Evolutionary conservation across 2,113 vertebrate genomes (phyloP).

Genomic region (Tricholaema leucomelas): DNA sequence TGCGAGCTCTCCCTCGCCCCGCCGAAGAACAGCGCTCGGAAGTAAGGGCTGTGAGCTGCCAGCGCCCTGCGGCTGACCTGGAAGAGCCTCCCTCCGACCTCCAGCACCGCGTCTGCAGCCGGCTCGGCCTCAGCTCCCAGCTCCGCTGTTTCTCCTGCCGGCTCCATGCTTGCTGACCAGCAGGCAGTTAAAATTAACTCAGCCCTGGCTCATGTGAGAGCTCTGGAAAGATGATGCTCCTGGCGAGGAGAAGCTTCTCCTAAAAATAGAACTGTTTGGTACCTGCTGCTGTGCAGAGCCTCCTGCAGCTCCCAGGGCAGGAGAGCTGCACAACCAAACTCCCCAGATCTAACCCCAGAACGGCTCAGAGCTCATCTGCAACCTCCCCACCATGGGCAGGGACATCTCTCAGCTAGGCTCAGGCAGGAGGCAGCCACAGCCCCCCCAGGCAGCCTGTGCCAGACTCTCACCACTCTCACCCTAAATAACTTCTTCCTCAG

Average conservation of each 20-base stretch:
- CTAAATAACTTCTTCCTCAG: background rate
- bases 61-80: constrained; percentile 79
- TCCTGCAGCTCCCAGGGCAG: background rate
- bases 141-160: background rate
- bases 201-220: background rate
- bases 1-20: constrained; percentile 77
- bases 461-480: background rate
- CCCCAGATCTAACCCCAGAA: background rate
- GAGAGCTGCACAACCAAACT: background rate
- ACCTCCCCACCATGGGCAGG: background rate
- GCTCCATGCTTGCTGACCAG: constrained; percentile 11
- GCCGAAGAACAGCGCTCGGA: constrained; percentile 87
- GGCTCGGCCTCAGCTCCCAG: constrained; percentile 1
- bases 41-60: constrained; percentile 82
- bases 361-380: background rate
- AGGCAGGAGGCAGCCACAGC: background rate
- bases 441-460: background rate
- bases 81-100: constrained; percentile 78
- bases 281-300: background rate
- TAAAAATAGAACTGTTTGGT: constrained; percentile 55
- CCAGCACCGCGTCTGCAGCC: constrained; percentile 65
- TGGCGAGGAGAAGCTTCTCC: background rate
- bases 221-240: constrained; percentile 6
- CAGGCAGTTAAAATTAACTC: constrained; percentile 27
- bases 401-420: background rate